These are phyloP conservation scores for Stenotaenia linearis DNA, from an alignment of 2,888 invertebrate species.

Conservation along the genomic window DNA sequence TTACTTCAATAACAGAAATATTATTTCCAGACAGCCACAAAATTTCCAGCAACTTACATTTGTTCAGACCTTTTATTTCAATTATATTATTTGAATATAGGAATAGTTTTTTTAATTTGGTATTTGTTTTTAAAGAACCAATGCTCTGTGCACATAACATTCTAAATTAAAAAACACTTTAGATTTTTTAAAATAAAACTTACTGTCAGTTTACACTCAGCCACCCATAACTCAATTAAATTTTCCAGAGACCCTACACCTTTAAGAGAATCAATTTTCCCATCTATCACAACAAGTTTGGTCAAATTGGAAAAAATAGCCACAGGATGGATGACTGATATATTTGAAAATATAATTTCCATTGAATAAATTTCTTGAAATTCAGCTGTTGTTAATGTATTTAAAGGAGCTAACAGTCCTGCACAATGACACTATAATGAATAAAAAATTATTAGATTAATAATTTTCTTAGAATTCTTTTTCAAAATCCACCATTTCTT, in stretches of 20 bases:
- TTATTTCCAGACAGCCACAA: conserved; percentile 22
- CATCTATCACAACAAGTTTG: conserved; percentile 3
- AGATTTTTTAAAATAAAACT: neutral
- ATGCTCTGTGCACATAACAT: neutral
- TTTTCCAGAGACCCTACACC: neutral
- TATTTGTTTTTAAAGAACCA: neutral
- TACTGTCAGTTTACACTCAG: conserved; percentile 27
- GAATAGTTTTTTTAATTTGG: neutral
- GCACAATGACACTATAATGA: neutral
- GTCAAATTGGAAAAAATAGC: neutral
- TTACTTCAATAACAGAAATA: conserved; percentile 11
- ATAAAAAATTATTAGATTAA: neutral
- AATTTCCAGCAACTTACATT: neutral
- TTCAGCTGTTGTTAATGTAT: neutral
- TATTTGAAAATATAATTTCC: neutral
- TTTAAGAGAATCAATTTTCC: neutral
- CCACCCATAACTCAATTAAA: conserved; percentile 17
- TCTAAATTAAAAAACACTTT: neutral
- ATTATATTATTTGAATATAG: neutral
- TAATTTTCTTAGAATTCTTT: neutral
- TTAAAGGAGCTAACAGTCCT: neutral
- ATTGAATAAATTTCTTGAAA: neutral
- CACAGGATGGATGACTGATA: neutral
- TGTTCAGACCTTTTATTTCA: neutral
- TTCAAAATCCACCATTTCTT: neutral